Conservation (phyloP, 2,113 vertebrate species). For the Ifrita kowaldi region DNA sequence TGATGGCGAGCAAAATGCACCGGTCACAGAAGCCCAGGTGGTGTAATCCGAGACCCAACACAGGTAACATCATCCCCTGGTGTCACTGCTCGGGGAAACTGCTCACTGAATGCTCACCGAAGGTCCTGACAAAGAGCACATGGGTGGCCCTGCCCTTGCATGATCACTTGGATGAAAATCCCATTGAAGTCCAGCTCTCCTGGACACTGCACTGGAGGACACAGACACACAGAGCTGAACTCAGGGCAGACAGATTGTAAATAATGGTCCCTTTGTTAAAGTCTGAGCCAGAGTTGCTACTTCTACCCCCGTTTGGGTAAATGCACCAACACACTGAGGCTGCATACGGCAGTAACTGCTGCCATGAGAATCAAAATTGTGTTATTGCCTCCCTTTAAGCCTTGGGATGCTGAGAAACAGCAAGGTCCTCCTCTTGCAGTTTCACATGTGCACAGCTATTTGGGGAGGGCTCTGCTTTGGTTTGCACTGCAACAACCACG, state of each 20-base stretch:
- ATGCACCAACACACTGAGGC: accelerated
- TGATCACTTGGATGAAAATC: neutral
- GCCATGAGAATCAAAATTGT: neutral
- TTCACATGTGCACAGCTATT: neutral
- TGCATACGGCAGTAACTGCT: neutral
- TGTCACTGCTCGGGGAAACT: neutral
- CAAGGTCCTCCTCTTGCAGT: accelerated
- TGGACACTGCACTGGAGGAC: neutral
- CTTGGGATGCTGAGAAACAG: neutral
- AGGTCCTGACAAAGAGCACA: neutral
- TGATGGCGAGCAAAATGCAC: neutral
- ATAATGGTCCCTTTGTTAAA: neutral
- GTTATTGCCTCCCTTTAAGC: neutral
- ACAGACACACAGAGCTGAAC: neutral
- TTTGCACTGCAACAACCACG: neutral
- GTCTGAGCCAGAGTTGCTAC: neutral
- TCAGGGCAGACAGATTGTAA: neutral
- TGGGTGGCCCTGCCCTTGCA: accelerated
- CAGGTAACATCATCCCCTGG: too few species aligned
- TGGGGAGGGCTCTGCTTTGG: neutral
- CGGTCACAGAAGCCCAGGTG: neutral
- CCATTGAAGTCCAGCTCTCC: neutral
- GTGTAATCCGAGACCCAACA: neutral
- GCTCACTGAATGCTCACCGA: neutral
- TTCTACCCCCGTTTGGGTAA: neutral